Conservation (phyloP, 2,888 invertebrate genomes). For the Parapristionchus giblindavisi region DNA sequence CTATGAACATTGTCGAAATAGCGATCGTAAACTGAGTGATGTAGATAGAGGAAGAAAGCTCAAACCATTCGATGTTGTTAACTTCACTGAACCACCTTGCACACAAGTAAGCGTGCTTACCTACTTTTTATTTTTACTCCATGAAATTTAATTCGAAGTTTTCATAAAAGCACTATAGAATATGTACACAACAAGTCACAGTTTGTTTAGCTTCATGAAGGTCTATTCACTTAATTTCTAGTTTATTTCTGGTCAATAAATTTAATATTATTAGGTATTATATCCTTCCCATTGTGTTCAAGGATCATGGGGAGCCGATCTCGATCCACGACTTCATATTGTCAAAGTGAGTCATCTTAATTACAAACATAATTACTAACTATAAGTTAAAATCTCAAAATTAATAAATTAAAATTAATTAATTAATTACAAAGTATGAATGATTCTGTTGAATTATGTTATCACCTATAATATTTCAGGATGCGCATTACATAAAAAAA, state of each 20-base stretch:
- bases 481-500: conserved; percentile 61
- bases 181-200: not conserved
- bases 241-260: not conserved
- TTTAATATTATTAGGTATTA: conserved; percentile 74
- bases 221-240: not conserved
- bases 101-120: conserved; percentile 75
- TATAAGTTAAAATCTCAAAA: not conserved
- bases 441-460: not conserved
- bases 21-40: conserved; percentile 56
- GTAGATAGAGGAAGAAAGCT: conserved; percentile 60
- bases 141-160: not conserved
- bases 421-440: not conserved
- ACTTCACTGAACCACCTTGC: conserved; percentile 80
- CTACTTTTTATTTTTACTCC: not conserved
- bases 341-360: conserved; percentile 13
- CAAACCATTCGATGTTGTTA: conserved; percentile 85
- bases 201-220: not conserved
- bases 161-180: not conserved
- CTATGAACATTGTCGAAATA: conserved; percentile 80
- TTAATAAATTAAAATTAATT: not conserved
- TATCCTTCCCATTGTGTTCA: conserved; percentile 98
- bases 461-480: conserved; percentile 22
- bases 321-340: conserved; percentile 32
- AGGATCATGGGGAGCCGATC: conserved; percentile 82
- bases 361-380: not conserved